These are phyloP conservation scores for Butorides virescens DNA, from an alignment of 2,113 vertebrate species.

Conservation along the genomic window DNA sequence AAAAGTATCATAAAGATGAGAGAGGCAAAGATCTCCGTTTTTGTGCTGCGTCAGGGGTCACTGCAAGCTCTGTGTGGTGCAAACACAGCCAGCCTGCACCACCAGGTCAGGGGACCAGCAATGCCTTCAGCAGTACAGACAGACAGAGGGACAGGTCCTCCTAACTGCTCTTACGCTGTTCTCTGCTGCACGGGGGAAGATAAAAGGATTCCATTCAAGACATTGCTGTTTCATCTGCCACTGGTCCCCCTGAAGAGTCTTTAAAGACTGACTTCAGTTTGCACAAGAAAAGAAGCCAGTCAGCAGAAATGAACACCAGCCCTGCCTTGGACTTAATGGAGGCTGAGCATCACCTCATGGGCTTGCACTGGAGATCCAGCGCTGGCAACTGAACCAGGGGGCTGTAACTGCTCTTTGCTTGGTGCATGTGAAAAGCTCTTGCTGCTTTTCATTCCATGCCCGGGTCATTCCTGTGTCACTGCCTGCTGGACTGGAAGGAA, in stretches of 20 bases:
- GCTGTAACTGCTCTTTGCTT: neutral
- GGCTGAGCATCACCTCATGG: neutral
- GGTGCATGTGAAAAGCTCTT: conserved; percentile 48
- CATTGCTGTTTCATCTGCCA: neutral
- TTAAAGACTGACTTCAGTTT: neutral
- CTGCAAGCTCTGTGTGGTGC: neutral
- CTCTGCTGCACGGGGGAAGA: neutral
- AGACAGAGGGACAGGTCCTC: neutral
- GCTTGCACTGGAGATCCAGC: neutral
- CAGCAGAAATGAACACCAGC: neutral
- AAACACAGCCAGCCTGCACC: neutral
- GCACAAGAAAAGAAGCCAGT: neutral
- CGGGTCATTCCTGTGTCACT: conserved; percentile 62
- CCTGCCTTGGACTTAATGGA: neutral
- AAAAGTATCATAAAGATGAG: neutral
- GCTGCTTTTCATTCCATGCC: conserved; percentile 49
- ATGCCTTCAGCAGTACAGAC: neutral
- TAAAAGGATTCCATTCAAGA: neutral
- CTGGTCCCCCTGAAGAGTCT: neutral
- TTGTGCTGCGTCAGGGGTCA: neutral
- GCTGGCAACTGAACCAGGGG: neutral
- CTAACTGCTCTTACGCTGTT: neutral
- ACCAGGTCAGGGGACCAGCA: neutral
- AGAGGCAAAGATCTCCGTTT: neutral
- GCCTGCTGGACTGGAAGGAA: conserved; percentile 63